Percentiles rank a stretch among this genome's conserved stretches.
Conservation (phyloP, 92 coral and sea anemone species). For the Galaxea fascicularis region DNA sequence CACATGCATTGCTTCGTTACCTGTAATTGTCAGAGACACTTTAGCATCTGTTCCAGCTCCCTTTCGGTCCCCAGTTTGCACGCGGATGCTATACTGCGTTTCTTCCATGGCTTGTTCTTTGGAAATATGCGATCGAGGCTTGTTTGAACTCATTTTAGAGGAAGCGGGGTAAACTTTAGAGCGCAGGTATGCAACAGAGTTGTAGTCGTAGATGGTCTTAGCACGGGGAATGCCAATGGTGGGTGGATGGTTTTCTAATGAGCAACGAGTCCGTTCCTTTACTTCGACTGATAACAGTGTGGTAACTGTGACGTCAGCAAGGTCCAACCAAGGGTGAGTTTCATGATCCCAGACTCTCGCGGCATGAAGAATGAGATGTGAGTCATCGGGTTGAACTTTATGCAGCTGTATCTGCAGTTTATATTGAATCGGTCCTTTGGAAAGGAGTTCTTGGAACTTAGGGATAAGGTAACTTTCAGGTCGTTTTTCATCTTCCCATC, state of each 20-base stretch:
- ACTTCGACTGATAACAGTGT: conserved; percentile 76
- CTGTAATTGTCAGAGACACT: conserved; percentile 72
- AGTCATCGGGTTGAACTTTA: conserved; percentile 70
- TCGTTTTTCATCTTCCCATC: conserved; percentile 75
- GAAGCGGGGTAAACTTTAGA: conserved; percentile 58
- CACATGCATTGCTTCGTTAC: conserved; percentile 24
- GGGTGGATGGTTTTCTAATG: conserved; percentile 61
- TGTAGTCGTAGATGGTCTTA: conserved; percentile 86
- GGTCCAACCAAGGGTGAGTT: conserved; percentile 94
- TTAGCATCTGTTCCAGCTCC: conserved; percentile 74
- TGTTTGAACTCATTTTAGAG: conserved; percentile 53
- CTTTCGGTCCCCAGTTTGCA: conserved; percentile 69
- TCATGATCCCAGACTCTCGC: conserved; percentile 82
- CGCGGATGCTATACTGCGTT: conserved; percentile 51
- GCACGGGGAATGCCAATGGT: conserved; percentile 67
- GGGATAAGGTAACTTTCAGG: conserved; percentile 72
- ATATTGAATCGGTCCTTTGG: conserved; percentile 67
- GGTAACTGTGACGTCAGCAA: conserved; percentile 91
- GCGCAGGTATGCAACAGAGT: conserved; percentile 68
- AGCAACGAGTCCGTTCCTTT: conserved; percentile 71
- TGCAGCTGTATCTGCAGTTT: conserved; percentile 93
- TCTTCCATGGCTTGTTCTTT: conserved; percentile 18
- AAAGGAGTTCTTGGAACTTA: conserved; percentile 70
- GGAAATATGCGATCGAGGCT: conserved; percentile 21
- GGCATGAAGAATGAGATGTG: conserved; percentile 80